Conservation (phyloP, 2,113 vertebrate species). For the Otis tarda region DNA sequence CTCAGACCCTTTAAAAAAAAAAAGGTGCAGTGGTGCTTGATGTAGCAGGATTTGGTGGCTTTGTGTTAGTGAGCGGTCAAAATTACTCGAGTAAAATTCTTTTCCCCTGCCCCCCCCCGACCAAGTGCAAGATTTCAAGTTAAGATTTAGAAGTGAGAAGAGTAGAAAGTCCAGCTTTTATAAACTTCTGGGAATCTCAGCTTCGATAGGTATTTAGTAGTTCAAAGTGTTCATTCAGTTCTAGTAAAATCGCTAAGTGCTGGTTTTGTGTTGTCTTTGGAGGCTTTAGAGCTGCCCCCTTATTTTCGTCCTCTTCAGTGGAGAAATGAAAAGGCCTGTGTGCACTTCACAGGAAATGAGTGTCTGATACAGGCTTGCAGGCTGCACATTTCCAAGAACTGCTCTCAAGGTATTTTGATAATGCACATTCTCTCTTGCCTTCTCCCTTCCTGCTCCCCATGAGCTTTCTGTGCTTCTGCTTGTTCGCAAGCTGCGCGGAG, state of each 20-base stretch:
- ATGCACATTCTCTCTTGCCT: slow-evolving; percentile 60
- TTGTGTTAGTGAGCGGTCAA: neutral
- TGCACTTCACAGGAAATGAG: slow-evolving; percentile 66
- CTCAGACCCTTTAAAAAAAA: neutral
- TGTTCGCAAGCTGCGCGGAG: neutral
- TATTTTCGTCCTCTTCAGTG: slow-evolving; percentile 37
- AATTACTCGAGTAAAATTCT: neutral
- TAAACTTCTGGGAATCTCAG: neutral
- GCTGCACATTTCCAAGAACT: slow-evolving; percentile 69
- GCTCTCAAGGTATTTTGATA: slow-evolving; percentile 72
- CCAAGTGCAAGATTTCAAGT: slow-evolving; percentile 13
- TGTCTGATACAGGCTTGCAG: slow-evolving; percentile 63
- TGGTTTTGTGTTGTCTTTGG: slow-evolving; percentile 9
- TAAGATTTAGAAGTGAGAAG: slow-evolving; percentile 9
- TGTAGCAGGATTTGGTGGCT: neutral
- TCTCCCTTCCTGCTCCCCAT: slow-evolving; percentile 55
- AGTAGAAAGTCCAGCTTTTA: neutral
- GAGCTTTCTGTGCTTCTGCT: neutral
- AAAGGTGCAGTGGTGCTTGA: neutral
- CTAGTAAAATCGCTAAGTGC: neutral
- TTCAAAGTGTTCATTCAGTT: neutral
- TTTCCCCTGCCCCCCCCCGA: neutral
- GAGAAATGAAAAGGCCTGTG: slow-evolving; percentile 52
- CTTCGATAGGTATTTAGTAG: neutral
- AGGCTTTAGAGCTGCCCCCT: slow-evolving; percentile 12